Percentiles rank a stretch among this genome's conserved stretches.
These are phyloP conservation scores for Ceyx melanurus DNA, from an alignment of 2,113 vertebrate species.

Conservation along the genomic window DNA sequence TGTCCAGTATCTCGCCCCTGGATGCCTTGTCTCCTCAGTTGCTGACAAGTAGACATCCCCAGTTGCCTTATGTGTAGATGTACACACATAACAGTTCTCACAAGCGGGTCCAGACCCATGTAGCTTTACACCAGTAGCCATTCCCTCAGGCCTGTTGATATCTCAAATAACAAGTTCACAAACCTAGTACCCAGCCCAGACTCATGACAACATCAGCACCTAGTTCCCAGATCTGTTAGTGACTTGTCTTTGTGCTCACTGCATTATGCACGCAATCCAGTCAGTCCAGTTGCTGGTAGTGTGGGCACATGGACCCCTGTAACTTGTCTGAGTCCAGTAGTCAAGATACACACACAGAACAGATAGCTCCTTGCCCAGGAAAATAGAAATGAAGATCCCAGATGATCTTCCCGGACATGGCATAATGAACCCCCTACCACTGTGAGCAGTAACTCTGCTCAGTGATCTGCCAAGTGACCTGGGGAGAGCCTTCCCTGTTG, in stretches of 20 bases:
- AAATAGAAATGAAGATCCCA: background rate
- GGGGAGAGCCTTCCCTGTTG: background rate
- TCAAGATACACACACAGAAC: background rate
- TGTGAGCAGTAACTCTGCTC: background rate
- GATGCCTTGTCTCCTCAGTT: background rate
- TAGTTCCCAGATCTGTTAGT: background rate
- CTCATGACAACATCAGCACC: background rate
- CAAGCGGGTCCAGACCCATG: background rate
- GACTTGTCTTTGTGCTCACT: background rate
- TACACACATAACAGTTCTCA: background rate
- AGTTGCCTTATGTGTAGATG: background rate
- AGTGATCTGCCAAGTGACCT: background rate
- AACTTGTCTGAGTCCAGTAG: background rate
- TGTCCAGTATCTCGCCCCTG: background rate
- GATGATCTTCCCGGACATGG: background rate
- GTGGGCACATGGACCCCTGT: too few species aligned
- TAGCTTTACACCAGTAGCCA: background rate
- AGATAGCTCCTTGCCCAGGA: background rate
- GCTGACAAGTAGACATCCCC: background rate
- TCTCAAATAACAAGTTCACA: background rate
- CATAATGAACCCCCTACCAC: background rate
- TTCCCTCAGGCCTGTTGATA: background rate
- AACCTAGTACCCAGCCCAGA: background rate
- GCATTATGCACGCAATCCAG: background rate
- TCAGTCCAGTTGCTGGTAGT: background rate